Evolutionary conservation across 2,113 vertebrate genomes (phyloP), one percentile per base, ranked within the genome.

Genomic region (Phrynosoma platyrhinos): DNA sequence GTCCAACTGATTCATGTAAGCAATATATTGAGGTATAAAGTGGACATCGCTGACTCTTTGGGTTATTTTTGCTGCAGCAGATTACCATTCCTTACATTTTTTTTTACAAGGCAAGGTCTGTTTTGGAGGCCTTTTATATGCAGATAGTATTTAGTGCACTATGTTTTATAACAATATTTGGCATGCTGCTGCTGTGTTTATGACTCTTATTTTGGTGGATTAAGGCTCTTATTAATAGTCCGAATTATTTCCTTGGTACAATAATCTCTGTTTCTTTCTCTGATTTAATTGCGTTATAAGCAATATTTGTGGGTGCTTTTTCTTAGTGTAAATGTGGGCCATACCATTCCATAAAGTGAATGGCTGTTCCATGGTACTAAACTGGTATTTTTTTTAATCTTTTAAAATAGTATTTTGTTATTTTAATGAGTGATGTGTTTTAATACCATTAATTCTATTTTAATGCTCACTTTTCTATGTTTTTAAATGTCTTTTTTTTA

Each of bases 1-100:
- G 96, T 99, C 84, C 98, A 99, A 87, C 93, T 99, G 90, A 98
- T 99, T 91, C 99, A 99, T 3, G 99, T 99, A 94, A 98, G 98
- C 94, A 47, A 82, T 32, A 1, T 20, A 55, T n/a, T 58, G 68
- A 30, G 88, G 78, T 83, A 77, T 83, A 72, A 25, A 83, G 72
- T 77, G 0, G 25, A 53, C 75, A 72, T 83, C 25, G 55, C 36
- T 87, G 8, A 27, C 66, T 55, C n/a, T 40, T 21, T 2, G 14
- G 58, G 78, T 0, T 72, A 42, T 88, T 32, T 40, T n/a, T 58
- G 36, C 27, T 68, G 25, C 53, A 3, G 66, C 36, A 8, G 12
- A 52, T 32, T 10, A 14, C 40, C 53, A 21, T 76, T 36, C 30
- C 69, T 53, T 32, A n/a, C 40, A 16, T 89, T 85, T 81, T 36